These are phyloP conservation scores for Drosophila incognita DNA, from an alignment of 2,888 invertebrate species.

Conservation along the genomic window DNA sequence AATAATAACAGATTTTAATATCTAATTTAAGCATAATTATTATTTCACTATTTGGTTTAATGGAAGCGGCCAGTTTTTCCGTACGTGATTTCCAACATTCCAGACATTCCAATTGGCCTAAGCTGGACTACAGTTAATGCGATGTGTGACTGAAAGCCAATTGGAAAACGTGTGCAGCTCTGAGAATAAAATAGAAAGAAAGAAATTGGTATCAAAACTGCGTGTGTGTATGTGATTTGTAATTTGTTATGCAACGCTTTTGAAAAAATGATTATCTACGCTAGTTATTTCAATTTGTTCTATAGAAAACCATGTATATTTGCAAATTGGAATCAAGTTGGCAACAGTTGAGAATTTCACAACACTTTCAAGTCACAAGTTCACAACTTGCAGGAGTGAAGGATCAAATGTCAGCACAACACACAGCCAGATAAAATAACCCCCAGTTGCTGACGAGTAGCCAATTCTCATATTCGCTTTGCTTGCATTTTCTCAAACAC, in stretches of 20 bases:
- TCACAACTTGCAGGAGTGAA: neutral
- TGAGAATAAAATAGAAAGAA: neutral
- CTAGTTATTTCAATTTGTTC: neutral
- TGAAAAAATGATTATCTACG: neutral
- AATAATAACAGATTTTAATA: conserved; percentile 10
- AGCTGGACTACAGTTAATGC: neutral
- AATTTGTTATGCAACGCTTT: neutral
- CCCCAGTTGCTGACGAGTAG: conserved; percentile 17
- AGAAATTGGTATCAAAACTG: neutral
- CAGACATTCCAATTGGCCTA: neutral
- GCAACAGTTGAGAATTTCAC: neutral
- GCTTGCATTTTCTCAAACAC: conserved; percentile 51
- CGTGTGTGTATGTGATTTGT: neutral
- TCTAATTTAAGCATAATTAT: neutral
- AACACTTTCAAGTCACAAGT: neutral
- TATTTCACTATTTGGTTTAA: neutral
- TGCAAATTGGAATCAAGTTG: neutral
- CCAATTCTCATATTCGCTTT: conserved; percentile 48
- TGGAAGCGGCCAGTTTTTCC: neutral
- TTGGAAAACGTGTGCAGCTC: neutral
- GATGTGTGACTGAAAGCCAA: neutral
- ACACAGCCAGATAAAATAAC: conserved; percentile 27
- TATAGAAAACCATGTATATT: neutral
- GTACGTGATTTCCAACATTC: neutral
- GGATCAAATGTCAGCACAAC: conserved; percentile 56